A percentile compares a stretch with the other conserved stretches of the same genome.
These are phyloP conservation scores for Trichonephila clavata DNA, from an alignment of 1,140 invertebrate genomes.

Conservation along the genomic window DNA sequence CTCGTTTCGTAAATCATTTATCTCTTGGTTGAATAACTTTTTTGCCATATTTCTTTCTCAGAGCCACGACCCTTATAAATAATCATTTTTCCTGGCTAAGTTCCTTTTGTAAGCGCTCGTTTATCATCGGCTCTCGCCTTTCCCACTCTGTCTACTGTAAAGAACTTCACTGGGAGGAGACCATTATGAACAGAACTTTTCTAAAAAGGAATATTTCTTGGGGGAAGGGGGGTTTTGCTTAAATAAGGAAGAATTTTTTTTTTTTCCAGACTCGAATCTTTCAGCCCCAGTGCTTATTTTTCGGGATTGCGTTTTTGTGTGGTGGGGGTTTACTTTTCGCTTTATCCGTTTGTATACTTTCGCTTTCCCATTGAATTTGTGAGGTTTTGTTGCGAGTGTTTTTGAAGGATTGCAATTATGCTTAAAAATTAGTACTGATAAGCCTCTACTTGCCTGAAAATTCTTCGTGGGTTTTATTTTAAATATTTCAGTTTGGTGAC, in stretches of 20 bases:
- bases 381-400: too few relatives aligned
- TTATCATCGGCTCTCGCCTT: constrained; percentile 55
- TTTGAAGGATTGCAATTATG: too few relatives aligned
- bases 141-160: constrained; percentile 56
- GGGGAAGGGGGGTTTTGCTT: neutral
- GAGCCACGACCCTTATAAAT: constrained; percentile 66
- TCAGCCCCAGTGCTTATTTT: neutral
- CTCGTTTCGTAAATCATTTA: constrained; percentile 67
- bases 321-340: too few relatives aligned
- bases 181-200: constrained; percentile 58
- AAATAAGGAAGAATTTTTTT: constrained; percentile 39
- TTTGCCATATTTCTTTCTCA: constrained; percentile 61
- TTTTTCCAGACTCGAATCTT: constrained; percentile 2
- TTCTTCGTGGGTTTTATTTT: too few relatives aligned
- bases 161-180: constrained; percentile 38
- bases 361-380: too few relatives aligned
- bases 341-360: too few relatives aligned
- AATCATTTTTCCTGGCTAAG: constrained; percentile 60
- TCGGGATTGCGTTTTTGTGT: too few relatives aligned
- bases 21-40: constrained; percentile 61
- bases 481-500: too few relatives aligned
- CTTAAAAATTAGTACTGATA: too few relatives aligned
- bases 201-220: constrained; percentile 50
- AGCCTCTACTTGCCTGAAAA: too few relatives aligned
- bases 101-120: constrained; percentile 62